Base-by-base conservation (phyloP, 2,113 vertebrate genomes). In the Heterotis niloticus region DNA sequence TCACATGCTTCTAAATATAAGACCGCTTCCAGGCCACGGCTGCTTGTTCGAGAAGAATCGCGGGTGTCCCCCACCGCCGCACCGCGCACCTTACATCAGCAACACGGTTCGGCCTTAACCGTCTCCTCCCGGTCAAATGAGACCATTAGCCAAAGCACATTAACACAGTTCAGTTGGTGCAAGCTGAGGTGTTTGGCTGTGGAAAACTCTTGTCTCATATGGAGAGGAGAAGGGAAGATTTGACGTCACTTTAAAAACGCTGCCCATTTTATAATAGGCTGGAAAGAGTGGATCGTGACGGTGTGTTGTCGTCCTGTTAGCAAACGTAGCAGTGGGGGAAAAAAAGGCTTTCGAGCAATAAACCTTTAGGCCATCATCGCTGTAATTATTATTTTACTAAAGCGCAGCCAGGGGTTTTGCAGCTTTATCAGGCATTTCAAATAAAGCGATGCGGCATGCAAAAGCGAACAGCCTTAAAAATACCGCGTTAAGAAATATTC, bases 401-500 rank as follows among this genome's bases (percentile, higher is more conserved):
- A 86, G 85, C 83, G 88, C 89, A 87, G 87, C 84, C 84, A 83
- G 84, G 34, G 89, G 86, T 86, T 88, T 84, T 83, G 88, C 91
- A 7, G 88, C 91, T 91, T 91, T 89, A 88, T 86, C 85, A 81
- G 88, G 86, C 87, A 85, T 83, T n/a, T 79, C 90, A 90, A 90
- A 88, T 90, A 89, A 90, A 91, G 88, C 90, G 91, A 91, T 91
- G 86, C 88, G 90, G 87, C 91, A 89, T 86, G 88, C 83, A 88
- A 87, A 89, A 91, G 89, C 57, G 28, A 59, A 68, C 18, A 59
- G n/a, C 5, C 1, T 84, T 86, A 88, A 91, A 91, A 87, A 83
- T 85, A 88, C 91, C 89, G 82, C 89, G 86, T 89, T 90, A 90
- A 90, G 89, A 88, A 88, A 88, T 91, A 90, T 92, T 92, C 91